Base-by-base conservation (phyloP, 1,140 invertebrate species). In the Ceratina australensis region DNA sequence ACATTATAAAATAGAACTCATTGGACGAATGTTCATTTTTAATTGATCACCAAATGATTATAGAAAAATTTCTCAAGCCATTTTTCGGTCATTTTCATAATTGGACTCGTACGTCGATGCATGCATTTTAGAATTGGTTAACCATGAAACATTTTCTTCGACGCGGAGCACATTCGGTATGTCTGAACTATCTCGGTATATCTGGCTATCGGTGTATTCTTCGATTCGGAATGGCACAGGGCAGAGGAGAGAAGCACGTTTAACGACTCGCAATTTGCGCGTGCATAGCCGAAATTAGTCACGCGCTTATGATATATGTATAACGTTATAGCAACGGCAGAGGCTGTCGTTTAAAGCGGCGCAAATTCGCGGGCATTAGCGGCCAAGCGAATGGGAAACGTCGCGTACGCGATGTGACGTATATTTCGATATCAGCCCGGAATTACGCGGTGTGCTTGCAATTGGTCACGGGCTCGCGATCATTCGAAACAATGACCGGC, bases 311-410 rank as follows among this genome's bases (percentile, higher is more conserved):
- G 72, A 74, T 66, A 66, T 26, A 56, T 28, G 72, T 50, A 42
- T 42, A 42, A 42, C 33, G 33, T 42, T 42, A 42, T 26, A 4
- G 16, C 8, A 42, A 42, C 12, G 26, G 60, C 22, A 5, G n/a
- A n/a, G n/a, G 12, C 13, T 42, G 33, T 42, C 20, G 52, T 66
- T 56, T 56, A 66, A 66, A 74, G 50, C 61, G 50, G 61, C 18
- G 72, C 72, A 74, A 74, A 74, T 42, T 74, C 72, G 72, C 28
- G 28, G 33, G 61, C 72, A 74, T 74, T 74, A 74, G 61, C 72
- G 61, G 60, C 26, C 26, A 73, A 49, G 16, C 61, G 72, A 74
- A 66, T 66, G 61, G 72, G 26, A n/a, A 26, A 28, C 72, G 61
- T 73, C 71, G 47, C 33, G 33, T 42, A 42, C 33, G 33, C 33